These are phyloP conservation scores for Catharus fuscescens DNA, from an alignment of 2,113 vertebrate species.

Conservation along the genomic window DNA sequence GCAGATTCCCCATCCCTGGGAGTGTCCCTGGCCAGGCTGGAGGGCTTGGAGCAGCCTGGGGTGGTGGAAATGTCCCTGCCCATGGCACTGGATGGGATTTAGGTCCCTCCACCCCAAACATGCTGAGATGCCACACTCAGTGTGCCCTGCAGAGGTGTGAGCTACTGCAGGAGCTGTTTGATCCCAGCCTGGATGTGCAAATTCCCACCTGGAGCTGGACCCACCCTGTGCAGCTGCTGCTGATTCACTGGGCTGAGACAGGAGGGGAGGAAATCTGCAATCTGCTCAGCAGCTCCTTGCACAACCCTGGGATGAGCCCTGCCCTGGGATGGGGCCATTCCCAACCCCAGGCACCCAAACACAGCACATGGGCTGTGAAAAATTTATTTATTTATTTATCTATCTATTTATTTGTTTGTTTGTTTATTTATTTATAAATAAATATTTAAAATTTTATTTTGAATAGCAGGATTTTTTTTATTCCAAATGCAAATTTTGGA, in stretches of 20 bases:
- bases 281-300: neutral
- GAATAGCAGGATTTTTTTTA: neutral
- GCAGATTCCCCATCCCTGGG: neutral
- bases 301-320: neutral
- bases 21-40: neutral
- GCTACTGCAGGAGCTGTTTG: neutral
- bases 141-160: neutral
- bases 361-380: neutral
- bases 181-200: neutral
- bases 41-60: too few species aligned
- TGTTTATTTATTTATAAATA: too few species aligned
- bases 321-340: neutral
- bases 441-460: too few species aligned
- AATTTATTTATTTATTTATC: neutral
- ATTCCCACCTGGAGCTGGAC: neutral
- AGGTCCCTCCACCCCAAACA: accelerated
- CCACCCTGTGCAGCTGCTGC: neutral
- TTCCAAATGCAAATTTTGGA: neutral
- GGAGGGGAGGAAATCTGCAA: neutral
- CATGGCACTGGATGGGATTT: neutral
- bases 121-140: neutral
- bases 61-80: too few species aligned
- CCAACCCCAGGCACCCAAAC: too few species aligned
- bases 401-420: too few species aligned
- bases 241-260: neutral